Evolutionary conservation across 2,888 invertebrate genomes (phyloP).

Genomic region (Eudasyphora cyanicolor): DNA sequence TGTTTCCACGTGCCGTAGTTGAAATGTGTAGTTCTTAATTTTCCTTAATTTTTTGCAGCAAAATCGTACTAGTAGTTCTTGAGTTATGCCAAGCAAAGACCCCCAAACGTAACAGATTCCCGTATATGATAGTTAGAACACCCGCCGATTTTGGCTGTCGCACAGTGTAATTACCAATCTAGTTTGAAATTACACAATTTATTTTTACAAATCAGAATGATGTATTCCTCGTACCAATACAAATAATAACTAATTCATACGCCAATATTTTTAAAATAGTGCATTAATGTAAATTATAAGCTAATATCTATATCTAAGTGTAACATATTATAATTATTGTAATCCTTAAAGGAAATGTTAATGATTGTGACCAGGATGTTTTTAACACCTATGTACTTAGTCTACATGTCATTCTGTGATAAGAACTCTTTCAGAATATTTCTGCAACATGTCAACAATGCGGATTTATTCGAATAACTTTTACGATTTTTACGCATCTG

Average conservation of each 20-base stretch:
- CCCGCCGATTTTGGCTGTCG: too few species aligned
- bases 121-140: too few species aligned
- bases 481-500: conserved; percentile 13
- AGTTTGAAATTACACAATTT: too few species aligned
- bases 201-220: too few species aligned
- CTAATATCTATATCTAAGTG: neutral
- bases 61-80: too few species aligned
- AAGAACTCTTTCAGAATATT: conserved; percentile 51
- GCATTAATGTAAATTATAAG: neutral
- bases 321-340: neutral
- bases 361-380: neutral
- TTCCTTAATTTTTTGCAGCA: too few species aligned
- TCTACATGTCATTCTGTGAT: conserved; percentile 25
- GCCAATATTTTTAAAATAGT: neutral
- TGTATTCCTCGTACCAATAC: too few species aligned
- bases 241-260: neutral
- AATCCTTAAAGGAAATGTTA: neutral
- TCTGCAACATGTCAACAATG: conserved; percentile 41
- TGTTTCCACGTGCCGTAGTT: too few species aligned
- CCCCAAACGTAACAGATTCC: too few species aligned
- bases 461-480: conserved; percentile 25
- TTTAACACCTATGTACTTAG: conserved; percentile 1
- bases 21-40: too few species aligned
- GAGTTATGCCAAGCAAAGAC: too few species aligned
- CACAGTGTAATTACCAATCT: too few species aligned